Evolutionary conservation across 37 sponge, comb jelly and placozoan genomes (phyloP), one percentile per base, ranked within the genome.

Genomic region (Chondrosia reniformis): DNA sequence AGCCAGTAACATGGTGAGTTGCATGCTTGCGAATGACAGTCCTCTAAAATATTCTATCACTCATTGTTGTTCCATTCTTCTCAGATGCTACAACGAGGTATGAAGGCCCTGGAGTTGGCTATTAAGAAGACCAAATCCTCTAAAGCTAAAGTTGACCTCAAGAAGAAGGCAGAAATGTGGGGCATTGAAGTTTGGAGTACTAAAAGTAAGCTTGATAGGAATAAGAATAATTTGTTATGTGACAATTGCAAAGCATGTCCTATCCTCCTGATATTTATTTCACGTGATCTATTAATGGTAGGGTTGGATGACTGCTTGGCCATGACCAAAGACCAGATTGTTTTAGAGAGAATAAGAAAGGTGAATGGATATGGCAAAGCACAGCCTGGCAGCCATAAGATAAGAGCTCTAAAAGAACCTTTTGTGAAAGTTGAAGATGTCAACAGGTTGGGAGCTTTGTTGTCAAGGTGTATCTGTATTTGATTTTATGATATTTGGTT

Each of bases 401-500:
- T 82, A 0, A 45, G 80, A 10, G 13, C 77, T 17, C 76, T 89
- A 55, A 77, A 62, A 41, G 36, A 37, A 4, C 86, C 90, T 15
- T 89, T 85, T 67, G 40, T 89, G 59, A 89, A 89, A 74, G 77
- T 85, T 13, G 90, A 85, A 59, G 90, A 89, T 39, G n/a, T 33
- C 37, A 81, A 82, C n/a, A 54, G 64, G 67, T 66, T 12, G 52
- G 52, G 52, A 19, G 15, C 15, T 49, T 49, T 10, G 15, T 15
- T 15, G 15, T 15, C 52, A 15, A 19, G 52, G 15, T 49, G 52
- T 49, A 10, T 49, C 15, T 49, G 10, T 15, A 49, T 13, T 30
- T 59, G n/a, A 13, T 59, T 6, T 59, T n/a, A n/a, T n/a, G n/a
- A 30, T 59, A 30, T 59, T 25, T 59, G 6, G 9, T 7, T 17